phyloP scores from a whole-genome alignment of 1,140 invertebrate species.

The Nasonia vitripennis region DNA sequence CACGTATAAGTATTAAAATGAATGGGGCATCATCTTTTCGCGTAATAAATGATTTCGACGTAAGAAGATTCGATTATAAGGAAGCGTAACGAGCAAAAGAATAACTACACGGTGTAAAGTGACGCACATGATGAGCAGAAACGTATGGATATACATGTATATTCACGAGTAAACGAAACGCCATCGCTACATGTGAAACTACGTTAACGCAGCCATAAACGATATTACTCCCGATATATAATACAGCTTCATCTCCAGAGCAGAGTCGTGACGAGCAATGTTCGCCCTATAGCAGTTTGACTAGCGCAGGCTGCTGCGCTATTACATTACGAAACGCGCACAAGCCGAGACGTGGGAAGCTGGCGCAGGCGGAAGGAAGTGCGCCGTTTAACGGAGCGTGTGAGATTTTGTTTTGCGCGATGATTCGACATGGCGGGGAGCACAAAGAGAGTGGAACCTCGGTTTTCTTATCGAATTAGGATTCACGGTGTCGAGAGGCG shows the following conservation, averaged over 20 bases:
- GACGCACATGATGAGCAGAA: not conserved
- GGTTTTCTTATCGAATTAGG: conserved; percentile 43
- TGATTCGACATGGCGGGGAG: not conserved
- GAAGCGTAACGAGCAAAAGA: too few species aligned
- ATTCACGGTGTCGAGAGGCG: not conserved
- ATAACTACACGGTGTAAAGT: too few species aligned
- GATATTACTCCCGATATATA: conserved; percentile 29
- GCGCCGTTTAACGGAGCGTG: conserved; percentile 4
- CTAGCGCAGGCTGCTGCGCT: not conserved
- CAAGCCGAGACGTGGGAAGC: not conserved
- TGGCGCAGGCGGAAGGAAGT: not conserved
- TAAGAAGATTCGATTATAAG: too few species aligned
- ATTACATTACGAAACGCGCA: not conserved
- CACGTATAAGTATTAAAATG: too few species aligned
- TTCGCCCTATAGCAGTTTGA: not conserved
- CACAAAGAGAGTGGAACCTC: not conserved
- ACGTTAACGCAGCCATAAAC: conserved; percentile 29
- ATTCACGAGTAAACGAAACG: too few species aligned
- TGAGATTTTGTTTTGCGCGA: conserved; percentile 36
- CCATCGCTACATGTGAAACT: not conserved
- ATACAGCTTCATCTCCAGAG: not conserved
- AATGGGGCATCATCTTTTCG: too few species aligned
- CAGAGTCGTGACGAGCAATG: not conserved
- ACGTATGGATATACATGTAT: too few species aligned
- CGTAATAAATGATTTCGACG: too few species aligned